Conservation (phyloP, 2,113 vertebrate species). For the Varanus salvator region DNA sequence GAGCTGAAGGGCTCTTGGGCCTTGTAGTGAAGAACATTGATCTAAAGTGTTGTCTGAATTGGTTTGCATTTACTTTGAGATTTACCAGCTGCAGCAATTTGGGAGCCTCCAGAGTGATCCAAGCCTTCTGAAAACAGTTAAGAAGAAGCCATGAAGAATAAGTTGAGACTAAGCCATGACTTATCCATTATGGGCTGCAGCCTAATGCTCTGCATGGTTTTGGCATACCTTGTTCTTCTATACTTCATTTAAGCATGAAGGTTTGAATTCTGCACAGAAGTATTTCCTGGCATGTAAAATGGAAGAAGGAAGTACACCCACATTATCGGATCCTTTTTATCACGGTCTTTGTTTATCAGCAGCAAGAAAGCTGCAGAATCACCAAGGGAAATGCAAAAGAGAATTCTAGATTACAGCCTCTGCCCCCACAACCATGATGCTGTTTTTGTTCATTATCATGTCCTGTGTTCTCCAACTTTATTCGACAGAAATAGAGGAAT, state of each 20-base stretch:
- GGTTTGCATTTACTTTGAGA: not conserved
- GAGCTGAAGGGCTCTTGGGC: too few species aligned
- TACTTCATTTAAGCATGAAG: too few species aligned
- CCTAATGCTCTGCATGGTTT: not conserved
- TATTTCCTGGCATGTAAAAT: not conserved
- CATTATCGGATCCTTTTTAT: slow-evolving; percentile 31
- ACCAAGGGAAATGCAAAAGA: slow-evolving; percentile 45
- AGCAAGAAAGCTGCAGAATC: slow-evolving; percentile 41
- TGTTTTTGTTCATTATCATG: slow-evolving; percentile 28
- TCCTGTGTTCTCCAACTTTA: slow-evolving; percentile 53
- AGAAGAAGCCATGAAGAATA: not conserved
- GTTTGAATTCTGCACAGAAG: not conserved
- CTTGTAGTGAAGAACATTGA: too few species aligned
- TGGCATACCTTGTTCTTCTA: not conserved
- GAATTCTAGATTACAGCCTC: slow-evolving; percentile 24
- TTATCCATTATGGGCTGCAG: not conserved
- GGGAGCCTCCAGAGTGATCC: not conserved
- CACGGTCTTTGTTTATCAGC: slow-evolving; percentile 19
- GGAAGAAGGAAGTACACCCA: not conserved
- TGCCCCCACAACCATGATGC: not conserved
- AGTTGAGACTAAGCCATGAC: too few species aligned
- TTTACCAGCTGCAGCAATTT: not conserved
- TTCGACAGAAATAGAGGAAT: slow-evolving; percentile 61
- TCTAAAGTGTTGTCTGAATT: not conserved
- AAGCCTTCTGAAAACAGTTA: not conserved